Evolutionary conservation across 1,140 invertebrate genomes (phyloP).

Genomic region (Drosophila nebulosa): DNA sequence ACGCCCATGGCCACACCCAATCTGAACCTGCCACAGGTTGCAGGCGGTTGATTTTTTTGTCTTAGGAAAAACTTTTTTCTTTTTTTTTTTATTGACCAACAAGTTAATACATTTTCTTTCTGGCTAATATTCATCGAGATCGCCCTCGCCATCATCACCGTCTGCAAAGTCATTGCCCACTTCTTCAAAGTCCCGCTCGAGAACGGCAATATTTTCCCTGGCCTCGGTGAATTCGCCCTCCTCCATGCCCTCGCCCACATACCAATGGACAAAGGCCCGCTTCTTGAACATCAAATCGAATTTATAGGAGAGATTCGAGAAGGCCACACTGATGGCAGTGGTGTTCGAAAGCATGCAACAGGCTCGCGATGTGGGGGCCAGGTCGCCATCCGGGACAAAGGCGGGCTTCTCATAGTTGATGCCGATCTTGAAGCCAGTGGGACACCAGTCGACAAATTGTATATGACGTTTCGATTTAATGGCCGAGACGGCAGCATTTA

Average conservation of each 20-base stretch:
- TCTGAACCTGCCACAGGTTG: too few species aligned
- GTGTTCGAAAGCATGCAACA: conserved; percentile 91
- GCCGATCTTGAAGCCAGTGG: conserved; percentile 87
- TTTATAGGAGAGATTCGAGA: conserved; percentile 88
- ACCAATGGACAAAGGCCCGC: conserved; percentile 90
- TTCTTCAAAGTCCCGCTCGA: conserved; percentile 86
- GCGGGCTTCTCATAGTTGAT: conserved; percentile 86
- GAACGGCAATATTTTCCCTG: conserved; percentile 87
- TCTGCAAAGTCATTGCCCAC: conserved; percentile 76
- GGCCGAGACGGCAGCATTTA: conserved; percentile 90
- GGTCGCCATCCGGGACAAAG: conserved; percentile 87
- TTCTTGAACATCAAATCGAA: conserved; percentile 92
- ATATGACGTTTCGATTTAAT: conserved; percentile 90
- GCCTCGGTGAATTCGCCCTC: conserved; percentile 89
- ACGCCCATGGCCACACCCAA: too few species aligned
- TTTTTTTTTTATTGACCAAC: not conserved
- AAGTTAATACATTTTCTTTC: not conserved
- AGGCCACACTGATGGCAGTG: conserved; percentile 89
- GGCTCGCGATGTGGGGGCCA: conserved; percentile 85
- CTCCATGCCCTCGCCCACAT: conserved; percentile 88
- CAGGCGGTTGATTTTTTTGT: too few species aligned
- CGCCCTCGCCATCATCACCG: conserved; percentile 41
- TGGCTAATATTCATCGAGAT: conserved; percentile 56
- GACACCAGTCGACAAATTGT: conserved; percentile 87
- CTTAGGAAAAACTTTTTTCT: not conserved